phyloP scores from a whole-genome alignment of 92 coral and sea anemone genomes.

The Isaurus tuberculatus region DNA sequence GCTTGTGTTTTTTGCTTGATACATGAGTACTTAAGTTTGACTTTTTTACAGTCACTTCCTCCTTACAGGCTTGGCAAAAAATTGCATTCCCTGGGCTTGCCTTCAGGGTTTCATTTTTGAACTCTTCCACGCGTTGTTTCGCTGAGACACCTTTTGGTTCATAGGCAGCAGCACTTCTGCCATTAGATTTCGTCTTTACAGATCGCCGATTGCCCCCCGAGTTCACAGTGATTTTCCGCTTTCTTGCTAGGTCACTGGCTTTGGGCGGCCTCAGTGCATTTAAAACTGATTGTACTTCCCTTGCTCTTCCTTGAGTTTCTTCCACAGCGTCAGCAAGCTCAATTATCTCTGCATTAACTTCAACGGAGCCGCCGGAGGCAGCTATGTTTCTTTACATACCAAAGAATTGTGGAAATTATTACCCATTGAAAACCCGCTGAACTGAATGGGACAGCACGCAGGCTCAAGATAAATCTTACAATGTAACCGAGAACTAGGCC shows the following conservation, averaged over 20 bases:
- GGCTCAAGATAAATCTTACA: conserved; percentile 32
- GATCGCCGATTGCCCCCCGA: conserved; percentile 55
- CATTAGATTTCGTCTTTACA: conserved; percentile 44
- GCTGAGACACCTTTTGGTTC: conserved; percentile 44
- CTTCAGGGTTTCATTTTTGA: conserved; percentile 40
- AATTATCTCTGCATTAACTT: conserved; percentile 35
- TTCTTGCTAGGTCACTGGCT: conserved; percentile 51
- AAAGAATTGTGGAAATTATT: conserved; percentile 25
- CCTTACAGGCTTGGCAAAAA: conserved; percentile 55
- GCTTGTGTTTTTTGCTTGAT: conserved; percentile 56
- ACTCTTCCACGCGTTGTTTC: conserved; percentile 43
- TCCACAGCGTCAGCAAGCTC: conserved; percentile 42
- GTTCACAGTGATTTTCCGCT: conserved; percentile 59
- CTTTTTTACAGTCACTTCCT: conserved; percentile 42
- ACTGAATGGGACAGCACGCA: conserved; percentile 25
- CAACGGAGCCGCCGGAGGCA: conserved; percentile 39
- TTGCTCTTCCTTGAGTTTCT: conserved; percentile 42
- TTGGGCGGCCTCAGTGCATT: conserved; percentile 51
- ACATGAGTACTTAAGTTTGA: conserved; percentile 43
- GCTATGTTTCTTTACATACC: conserved; percentile 29
- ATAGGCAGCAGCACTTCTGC: conserved; percentile 47
- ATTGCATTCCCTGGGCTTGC: conserved; percentile 43
- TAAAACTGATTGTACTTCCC: conserved; percentile 43
- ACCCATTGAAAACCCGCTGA: conserved; percentile 26
- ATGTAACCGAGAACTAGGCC: conserved; percentile 34